Percentiles rank a stretch among this genome's conserved stretches.
These are phyloP conservation scores for Megathymus violae DNA, from an alignment of 1,140 invertebrate genomes.

Conservation along the genomic window DNA sequence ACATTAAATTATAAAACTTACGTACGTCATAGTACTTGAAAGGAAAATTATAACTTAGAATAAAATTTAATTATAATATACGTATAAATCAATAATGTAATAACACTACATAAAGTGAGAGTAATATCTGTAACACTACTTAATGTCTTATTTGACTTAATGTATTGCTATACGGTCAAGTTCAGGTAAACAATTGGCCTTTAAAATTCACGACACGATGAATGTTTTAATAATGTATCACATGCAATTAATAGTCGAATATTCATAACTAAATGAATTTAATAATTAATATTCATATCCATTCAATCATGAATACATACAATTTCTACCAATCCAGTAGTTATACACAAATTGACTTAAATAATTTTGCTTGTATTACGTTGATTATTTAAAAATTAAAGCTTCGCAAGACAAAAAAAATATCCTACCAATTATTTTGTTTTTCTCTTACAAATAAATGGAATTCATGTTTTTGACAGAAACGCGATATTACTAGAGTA, in stretches of 20 bases:
- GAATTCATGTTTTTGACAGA: neutral
- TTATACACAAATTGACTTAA: no score
- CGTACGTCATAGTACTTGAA: slow-evolving; percentile 7
- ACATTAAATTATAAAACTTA: slow-evolving; percentile 10
- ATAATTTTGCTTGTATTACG: no score
- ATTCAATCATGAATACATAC: neutral
- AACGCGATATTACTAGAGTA: neutral
- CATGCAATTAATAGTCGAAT: neutral
- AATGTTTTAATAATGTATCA: neutral
- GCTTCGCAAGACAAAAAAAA: neutral
- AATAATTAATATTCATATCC: neutral
- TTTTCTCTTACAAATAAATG: no score
- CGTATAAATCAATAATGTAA: neutral
- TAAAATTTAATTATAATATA: neutral
- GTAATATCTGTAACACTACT: neutral
- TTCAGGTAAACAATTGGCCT: slow-evolving; percentile 20
- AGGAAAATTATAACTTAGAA: neutral
- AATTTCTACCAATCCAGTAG: neutral
- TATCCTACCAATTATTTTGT: neutral
- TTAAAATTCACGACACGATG: slow-evolving; percentile 20
- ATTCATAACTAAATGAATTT: neutral
- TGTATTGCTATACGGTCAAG: slow-evolving; percentile 7
- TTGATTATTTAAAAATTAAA: no score
- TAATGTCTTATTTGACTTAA: slow-evolving; percentile 6
- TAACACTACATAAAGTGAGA: neutral